Evolutionary conservation across 2,888 invertebrate genomes (phyloP), one percentile per base, ranked within the genome.

Genomic region (Drosophila kambysellisi): DNA sequence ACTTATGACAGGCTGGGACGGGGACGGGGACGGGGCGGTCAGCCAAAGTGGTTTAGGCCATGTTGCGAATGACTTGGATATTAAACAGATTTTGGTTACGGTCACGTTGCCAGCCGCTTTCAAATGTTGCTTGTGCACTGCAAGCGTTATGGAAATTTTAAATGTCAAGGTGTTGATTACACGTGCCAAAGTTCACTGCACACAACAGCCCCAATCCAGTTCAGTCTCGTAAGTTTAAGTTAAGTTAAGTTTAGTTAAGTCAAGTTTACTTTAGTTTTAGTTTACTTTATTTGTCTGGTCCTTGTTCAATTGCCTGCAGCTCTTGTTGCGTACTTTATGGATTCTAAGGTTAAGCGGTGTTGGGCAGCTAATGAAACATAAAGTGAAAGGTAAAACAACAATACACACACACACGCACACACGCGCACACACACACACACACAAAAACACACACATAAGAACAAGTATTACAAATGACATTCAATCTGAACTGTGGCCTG

Each of bases 161-260:
- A 74, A 74, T 74, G 69, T 60, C 65, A 76, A 81, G 70, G 81
- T 75, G 88, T 79, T 82, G 84, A 86, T 79, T 77, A 71, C 77
- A 69, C 66, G 39, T 65, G 74, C 51, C 74, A 71, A 68, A 70
- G 73, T 71, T 79, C 69, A 72, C 43, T 25, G 51, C 12, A 71
- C 17, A 39, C 17, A 39, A 20, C n/a, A 39, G 52, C 39, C 35
- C 9, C 25, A 39, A 43, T 37, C 35, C 41, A 32, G 41, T n/a
- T 48, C 25, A 46, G 32, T 53, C 33, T 25, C 25, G 20, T 33
- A 39, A 12, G 43, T 48, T 25, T 71, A 17, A 37, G 30, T 39
- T 63, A 5, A 32, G 17, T 41, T 50, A 11, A 35, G 29, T 7
- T 46, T 25, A 17, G 32, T 43, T n/a, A 29, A 20, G 39, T 33